Base-by-base conservation (phyloP, 2,797 vertebrate species). In the Denticeps clupeoides region DNA sequence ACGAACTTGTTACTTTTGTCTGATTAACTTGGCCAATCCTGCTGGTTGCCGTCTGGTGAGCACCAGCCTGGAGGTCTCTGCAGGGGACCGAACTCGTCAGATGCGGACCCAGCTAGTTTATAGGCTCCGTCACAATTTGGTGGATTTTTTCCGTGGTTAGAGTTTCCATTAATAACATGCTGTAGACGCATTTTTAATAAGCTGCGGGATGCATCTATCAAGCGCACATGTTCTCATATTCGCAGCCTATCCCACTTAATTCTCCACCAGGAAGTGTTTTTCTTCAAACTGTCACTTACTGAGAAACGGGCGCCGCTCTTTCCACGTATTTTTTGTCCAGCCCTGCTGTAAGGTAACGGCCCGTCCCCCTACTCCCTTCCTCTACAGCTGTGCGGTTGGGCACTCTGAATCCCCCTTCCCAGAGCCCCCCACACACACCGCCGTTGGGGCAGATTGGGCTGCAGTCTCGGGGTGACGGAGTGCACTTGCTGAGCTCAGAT, bases 401-500 rank as follows among this genome's bases (percentile, higher is more conserved):
- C 44, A 64, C 47, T 56, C 55, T 45, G 51, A 53, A n/a, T n/a
- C 22, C 22, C 22, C 22, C 22, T 5, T 22, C 22, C 23, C 24
- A 12, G 9, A 60, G 64, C 16, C 26, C 12, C 9, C 3, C 41
- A 2, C 49, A 44, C 28, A 24, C 37, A 33, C 18, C 33, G 32
- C 18, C n/a, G 11, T 16, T 16, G 45, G 10, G 45, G 5, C 45
- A n/a, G 12, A 5, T 29, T 9, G 8, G 9, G 31, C 13, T 12
- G 31, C 8, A 55, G 55, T 57, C 45, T 63, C 45, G 77, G 81
- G 82, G 82, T 83, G 81, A 84, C 65, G 73, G 83, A 83, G 83
- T 83, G 71, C 83, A 82, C 64, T 59, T 69, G 71, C 75, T 82
- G 80, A 76, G 81, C 82, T 82, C 67, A 78, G 79, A 82, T 81